A percentile compares a stretch with the other conserved stretches of the same genome.
Evolutionary conservation across 1,140 invertebrate species (phyloP).

Genomic region (Myzus persicae): DNA sequence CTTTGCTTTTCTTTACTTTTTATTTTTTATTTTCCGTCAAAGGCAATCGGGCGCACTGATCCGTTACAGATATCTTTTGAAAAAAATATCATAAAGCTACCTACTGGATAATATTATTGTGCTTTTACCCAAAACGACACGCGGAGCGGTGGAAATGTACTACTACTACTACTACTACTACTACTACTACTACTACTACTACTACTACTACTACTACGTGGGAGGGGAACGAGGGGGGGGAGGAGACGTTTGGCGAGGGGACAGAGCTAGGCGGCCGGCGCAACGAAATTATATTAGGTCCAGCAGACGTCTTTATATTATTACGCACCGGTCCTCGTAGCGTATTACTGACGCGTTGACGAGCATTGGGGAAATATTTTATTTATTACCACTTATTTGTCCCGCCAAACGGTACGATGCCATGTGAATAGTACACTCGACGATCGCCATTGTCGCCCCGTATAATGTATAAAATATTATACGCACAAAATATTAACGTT

Average conservation of each 20-base stretch:
- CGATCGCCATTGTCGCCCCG: neutral
- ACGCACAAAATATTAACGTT: constrained; percentile 33
- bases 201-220: too few species aligned
- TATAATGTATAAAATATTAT: neutral
- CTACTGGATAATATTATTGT: constrained; percentile 15
- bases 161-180: too few species aligned
- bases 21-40: neutral
- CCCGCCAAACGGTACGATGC: neutral
- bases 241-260: too few species aligned
- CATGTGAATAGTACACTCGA: too few species aligned
- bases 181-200: too few species aligned
- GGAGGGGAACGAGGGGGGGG: too few species aligned
- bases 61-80: constrained; percentile 55
- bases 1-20: constrained; percentile 41
- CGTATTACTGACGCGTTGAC: constrained; percentile 57
- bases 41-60: constrained; percentile 56
- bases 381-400: constrained; percentile 54
- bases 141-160: neutral
- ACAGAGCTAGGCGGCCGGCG: constrained; percentile 4
- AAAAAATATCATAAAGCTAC: constrained; percentile 44
- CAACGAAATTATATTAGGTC: constrained; percentile 51
- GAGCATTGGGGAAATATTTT: constrained; percentile 48
- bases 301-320: constrained; percentile 48
- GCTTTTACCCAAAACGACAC: constrained; percentile 39
- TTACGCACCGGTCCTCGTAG: neutral